phyloP scores from a whole-genome alignment of 2,888 invertebrate genomes.

The Eilema sororculum region DNA sequence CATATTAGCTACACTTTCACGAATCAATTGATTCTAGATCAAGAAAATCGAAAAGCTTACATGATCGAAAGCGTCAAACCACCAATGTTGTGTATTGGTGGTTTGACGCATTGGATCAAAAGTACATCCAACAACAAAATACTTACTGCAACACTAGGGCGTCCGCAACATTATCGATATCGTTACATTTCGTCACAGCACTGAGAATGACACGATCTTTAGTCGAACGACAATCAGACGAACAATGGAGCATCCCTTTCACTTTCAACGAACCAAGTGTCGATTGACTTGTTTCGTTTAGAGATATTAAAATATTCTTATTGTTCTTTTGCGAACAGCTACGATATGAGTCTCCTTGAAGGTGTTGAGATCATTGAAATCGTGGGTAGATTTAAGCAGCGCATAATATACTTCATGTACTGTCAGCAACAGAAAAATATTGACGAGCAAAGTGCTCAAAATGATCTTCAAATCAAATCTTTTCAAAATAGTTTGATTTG shows the following conservation, averaged over 20 bases:
- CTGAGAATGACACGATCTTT: constrained; percentile 84
- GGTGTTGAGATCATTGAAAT: constrained; percentile 5
- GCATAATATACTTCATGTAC: background rate
- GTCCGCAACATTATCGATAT: constrained; percentile 61
- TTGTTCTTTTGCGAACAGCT: constrained; percentile 46
- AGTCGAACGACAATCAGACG: constrained; percentile 68
- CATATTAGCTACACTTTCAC: constrained; percentile 2
- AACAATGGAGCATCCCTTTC: constrained; percentile 81
- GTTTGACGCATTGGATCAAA: background rate
- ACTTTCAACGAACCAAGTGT: constrained; percentile 73
- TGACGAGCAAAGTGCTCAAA: too few relatives aligned
- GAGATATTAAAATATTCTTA: constrained; percentile 50
- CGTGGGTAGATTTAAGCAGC: background rate
- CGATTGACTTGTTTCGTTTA: constrained; percentile 73
- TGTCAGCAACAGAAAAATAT: too few relatives aligned
- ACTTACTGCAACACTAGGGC: constrained; percentile 46
- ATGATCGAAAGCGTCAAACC: constrained; percentile 8
- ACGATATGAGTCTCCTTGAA: constrained; percentile 15
- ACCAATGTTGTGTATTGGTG: background rate
- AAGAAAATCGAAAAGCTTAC: background rate
- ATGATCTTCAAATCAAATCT: too few relatives aligned
- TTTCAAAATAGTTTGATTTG: too few relatives aligned
- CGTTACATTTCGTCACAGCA: constrained; percentile 72
- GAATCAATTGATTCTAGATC: background rate
- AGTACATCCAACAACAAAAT: constrained; percentile 9